Evolutionary conservation across 23 tunicate genomes (phyloP).

Genomic region (Phallusia fumigata): DNA sequence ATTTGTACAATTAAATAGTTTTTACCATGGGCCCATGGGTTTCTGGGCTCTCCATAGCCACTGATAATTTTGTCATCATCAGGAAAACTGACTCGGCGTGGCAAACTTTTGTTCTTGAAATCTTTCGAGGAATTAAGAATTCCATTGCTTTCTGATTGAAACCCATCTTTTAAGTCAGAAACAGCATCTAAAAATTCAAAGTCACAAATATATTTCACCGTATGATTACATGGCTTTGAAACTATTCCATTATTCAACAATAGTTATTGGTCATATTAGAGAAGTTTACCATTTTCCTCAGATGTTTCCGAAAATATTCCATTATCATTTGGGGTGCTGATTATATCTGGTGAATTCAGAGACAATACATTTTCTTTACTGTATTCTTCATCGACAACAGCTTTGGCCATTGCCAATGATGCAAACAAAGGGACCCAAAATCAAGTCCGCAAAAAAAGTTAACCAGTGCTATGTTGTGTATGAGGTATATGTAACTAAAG

Average conservation of each 20-base stretch:
- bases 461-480: no score
- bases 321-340: not conserved
- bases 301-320: not conserved
- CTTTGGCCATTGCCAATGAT: not conserved
- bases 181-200: slow-evolving; percentile 7
- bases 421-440: no score
- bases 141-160: not conserved
- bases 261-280: no score
- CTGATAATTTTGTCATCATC: slow-evolving; percentile 86
- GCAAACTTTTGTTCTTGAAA: slow-evolving; percentile 46
- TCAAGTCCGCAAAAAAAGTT: no score
- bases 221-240: no score
- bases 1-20: no score
- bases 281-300: not conserved
- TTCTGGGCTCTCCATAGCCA: slow-evolving; percentile 88
- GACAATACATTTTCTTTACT: not conserved
- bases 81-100: slow-evolving; percentile 83
- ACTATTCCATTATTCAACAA: no score
- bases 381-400: not conserved
- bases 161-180: not conserved
- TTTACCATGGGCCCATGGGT: slow-evolving; percentile 92
- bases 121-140: slow-evolving; percentile 18
- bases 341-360: not conserved
- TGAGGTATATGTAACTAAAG: no score
- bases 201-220: not conserved